Base-by-base conservation (phyloP, 2,888 invertebrate species). In the Scaptodrosophila latifasciaeformis region DNA sequence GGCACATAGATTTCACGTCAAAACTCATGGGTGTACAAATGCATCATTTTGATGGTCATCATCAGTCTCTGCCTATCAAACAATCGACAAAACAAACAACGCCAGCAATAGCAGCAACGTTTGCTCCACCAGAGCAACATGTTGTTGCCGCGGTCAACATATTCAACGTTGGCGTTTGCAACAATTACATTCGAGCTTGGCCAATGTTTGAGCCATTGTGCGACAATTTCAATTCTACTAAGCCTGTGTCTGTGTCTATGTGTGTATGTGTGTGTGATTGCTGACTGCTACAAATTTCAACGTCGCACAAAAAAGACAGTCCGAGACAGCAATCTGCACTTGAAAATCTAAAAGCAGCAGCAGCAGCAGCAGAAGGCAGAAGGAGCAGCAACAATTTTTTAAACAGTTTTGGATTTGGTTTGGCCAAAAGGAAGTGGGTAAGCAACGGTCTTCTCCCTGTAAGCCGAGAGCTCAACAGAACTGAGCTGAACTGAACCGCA, bases 1-100 rank as follows among this genome's bases (percentile, higher is more conserved):
- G 64, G 68, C 67, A 57, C 67, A 74, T 80, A 80, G 82, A 81
- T 81, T 84, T 82, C 70, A 81, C 81, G 84, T 84, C 83, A 81
- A 74, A 83, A 78, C 72, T 81, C 77, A 69, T 75, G 81, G 81
- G 81, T 82, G 83, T 83, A 82, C 80, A 70, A 80, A 83, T 83
- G 78, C 84, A 83, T 83, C 83, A 83, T 83, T 83, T 81, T 81
- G 84, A 83, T 84, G 83, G 81, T 81, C 83, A 83, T 81, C 83
- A 84, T 83, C 83, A 83, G 83, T 83, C 84, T 75, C 79, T 77
- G 68, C 66, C 74, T 82, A 83, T 83, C 84, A 83, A 82, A 72
- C 71, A 69, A 76, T 76, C 80, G 77, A 75, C 71, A 70, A 72
- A 54, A 59, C 59, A 62, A 65, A 61, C 58, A 55, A 37, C 42